Evolutionary conservation across 2,888 invertebrate genomes (phyloP).

Genomic region (Tachina lurida): DNA sequence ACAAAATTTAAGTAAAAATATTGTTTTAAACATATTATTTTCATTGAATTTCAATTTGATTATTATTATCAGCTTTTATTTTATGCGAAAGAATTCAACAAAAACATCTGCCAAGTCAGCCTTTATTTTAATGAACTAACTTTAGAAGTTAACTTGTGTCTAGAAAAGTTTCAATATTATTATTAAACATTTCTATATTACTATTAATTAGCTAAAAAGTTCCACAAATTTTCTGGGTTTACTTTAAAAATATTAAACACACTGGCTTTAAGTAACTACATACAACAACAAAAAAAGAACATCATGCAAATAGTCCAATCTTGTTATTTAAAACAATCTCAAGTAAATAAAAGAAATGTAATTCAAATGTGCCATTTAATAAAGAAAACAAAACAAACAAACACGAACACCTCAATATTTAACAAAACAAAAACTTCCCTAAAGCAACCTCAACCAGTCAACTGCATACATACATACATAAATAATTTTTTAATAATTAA

Average conservation of each 20-base stretch:
- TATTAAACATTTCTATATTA: neutral
- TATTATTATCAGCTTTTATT: too few relatives aligned
- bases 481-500: constrained; percentile 38
- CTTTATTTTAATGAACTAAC: too few relatives aligned
- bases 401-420: constrained; percentile 42
- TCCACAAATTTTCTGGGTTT: neutral
- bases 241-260: constrained; percentile 15
- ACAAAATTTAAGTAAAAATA: too few relatives aligned
- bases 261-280: constrained; percentile 54
- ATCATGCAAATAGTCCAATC: neutral
- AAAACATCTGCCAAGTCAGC: too few relatives aligned
- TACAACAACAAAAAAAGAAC: constrained; percentile 1
- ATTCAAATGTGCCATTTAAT: constrained; percentile 69
- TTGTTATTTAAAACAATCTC: constrained; percentile 14
- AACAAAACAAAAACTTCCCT: constrained; percentile 12
- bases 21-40: too few relatives aligned
- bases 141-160: neutral
- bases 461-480: neutral
- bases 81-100: too few relatives aligned
- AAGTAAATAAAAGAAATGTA: constrained; percentile 35
- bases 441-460: constrained; percentile 39
- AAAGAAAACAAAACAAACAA: constrained; percentile 8
- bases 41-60: too few relatives aligned
- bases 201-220: neutral
- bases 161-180: neutral